Base-by-base conservation (phyloP, 2,797 vertebrate genomes). In the Coregonus sp. region DNA sequence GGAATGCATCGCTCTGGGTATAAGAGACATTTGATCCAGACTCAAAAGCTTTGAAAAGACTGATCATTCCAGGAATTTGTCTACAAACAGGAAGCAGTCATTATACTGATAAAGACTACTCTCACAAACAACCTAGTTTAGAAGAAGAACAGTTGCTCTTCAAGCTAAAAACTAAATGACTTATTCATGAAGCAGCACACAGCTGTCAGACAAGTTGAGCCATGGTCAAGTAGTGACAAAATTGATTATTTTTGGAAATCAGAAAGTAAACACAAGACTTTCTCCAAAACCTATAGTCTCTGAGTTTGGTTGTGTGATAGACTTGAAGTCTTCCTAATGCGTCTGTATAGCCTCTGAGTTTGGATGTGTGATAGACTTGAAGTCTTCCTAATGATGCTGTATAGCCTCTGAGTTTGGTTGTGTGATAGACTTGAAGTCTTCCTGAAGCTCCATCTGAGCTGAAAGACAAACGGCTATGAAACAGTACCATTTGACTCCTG, bases 1-100 rank as follows among this genome's bases (percentile, higher is more conserved):
- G 63, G 80, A 86, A 82, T 73, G 69, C 78, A 73, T 82, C 40
- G 16, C n/a, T 63, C 76, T 37, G 4, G 71, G 47, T 68, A 65
- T 74, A 75, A 56, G 84, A 77, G 66, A 78, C 67, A 51, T 83
- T 85, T 84, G 29, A 14, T 69, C 4, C 50, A 75, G 72, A 84
- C 78, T 79, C 51, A 85, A 33, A 76, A 71, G 82, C 79, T 80
- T 71, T 85, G 66, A 79, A 85, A 78, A 72, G 75, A 51, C 80
- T 29, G 71, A 86, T 83, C 33, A 76, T 75, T 84, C 76, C 73
- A 78, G 78, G 61, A 84, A 81, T 83, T 77, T 86, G 89, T 88
- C 89, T 81, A 78, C 86, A 92, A 94, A 94, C 93, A 93, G 93
- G 93, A 94, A 93, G 74, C 33, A 84, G 75, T 81, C 80, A 85